Evolutionary conservation across 2,797 vertebrate species (phyloP).

Genomic region (Thalassophryne amazonica): DNA sequence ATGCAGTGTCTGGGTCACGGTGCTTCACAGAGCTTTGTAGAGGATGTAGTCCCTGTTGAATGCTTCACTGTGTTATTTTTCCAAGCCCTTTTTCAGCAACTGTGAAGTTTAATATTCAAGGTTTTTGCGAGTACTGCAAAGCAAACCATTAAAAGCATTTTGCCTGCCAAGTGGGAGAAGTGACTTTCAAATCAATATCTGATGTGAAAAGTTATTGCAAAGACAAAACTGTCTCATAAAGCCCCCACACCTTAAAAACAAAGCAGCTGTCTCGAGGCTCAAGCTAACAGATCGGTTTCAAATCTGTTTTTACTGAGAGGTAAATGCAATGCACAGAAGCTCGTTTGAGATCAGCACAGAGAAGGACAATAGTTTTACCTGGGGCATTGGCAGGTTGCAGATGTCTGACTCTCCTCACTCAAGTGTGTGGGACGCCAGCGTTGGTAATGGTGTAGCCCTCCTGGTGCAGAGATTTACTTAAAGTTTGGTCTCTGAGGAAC

Average conservation of each 20-base stretch:
- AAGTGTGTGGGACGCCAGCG: conserved; percentile 25
- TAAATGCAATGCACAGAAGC: conserved; percentile 28
- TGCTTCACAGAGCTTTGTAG: conserved; percentile 33
- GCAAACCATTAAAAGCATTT: conserved; percentile 9
- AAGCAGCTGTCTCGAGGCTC: conserved; percentile 41
- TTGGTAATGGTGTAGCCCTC: conserved; percentile 28
- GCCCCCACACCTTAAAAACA: conserved; percentile 37
- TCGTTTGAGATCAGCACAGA: conserved; percentile 44
- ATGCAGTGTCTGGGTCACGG: conserved; percentile 33
- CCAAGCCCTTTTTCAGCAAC: neutral
- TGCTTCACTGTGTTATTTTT: conserved; percentile 17
- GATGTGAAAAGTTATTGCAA: conserved; percentile 40
- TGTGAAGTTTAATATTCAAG: conserved; percentile 8
- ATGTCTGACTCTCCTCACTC: conserved; percentile 52
- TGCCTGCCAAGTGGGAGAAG: conserved; percentile 5
- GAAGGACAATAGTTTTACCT: conserved; percentile 49
- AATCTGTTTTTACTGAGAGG: conserved; percentile 40
- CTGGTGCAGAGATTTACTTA: conserved; percentile 62
- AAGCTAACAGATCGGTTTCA: conserved; percentile 28
- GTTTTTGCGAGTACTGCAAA: neutral
- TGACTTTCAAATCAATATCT: conserved; percentile 28
- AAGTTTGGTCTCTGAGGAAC: conserved; percentile 67
- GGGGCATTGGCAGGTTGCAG: conserved; percentile 61
- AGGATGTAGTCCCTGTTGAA: conserved; percentile 23
- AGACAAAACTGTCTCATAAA: conserved; percentile 35